phyloP scores from a whole-genome alignment of 1,140 invertebrate genomes.

The Hestina assimilis region DNA sequence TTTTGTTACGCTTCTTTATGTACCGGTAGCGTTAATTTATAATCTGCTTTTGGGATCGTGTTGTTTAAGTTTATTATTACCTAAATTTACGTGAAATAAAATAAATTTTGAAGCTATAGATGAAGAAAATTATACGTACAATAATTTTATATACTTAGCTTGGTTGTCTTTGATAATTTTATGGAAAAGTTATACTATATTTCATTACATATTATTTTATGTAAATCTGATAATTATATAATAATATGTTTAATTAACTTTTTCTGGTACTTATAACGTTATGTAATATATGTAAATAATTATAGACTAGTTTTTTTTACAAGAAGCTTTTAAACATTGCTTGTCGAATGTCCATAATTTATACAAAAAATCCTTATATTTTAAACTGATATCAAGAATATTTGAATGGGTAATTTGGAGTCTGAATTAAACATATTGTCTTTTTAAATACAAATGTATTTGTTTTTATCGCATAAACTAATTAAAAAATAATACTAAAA shows the following conservation, averaged over 20 bases:
- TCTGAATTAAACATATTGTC: conserved; percentile 22
- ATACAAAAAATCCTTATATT: conserved; percentile 20
- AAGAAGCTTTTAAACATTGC: conserved; percentile 46
- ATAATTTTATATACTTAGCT: too few species aligned
- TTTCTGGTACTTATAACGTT: conserved; percentile 27
- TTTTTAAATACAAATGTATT: conserved; percentile 22
- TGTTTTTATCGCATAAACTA: conserved; percentile 29
- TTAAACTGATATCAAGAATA: not conserved
- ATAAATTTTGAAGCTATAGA: not conserved
- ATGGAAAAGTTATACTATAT: too few species aligned
- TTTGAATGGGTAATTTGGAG: conserved; percentile 10
- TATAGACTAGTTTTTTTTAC: conserved; percentile 62
- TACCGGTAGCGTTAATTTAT: not conserved
- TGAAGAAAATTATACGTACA: not conserved
- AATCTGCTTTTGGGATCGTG: not conserved
- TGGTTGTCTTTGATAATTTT: too few species aligned
- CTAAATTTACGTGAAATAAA: not conserved
- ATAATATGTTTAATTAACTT: not conserved
- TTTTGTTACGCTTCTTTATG: conserved; percentile 2
- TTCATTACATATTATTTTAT: not conserved
- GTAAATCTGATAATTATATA: not conserved
- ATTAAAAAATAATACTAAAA: conserved; percentile 33
- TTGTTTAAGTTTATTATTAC: not conserved
- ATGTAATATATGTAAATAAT: conserved; percentile 70
- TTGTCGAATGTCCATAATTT: conserved; percentile 36